These are phyloP conservation scores for Aepyceros melampus DNA, from an alignment of 2,113 vertebrate genomes.

Conservation along the genomic window DNA sequence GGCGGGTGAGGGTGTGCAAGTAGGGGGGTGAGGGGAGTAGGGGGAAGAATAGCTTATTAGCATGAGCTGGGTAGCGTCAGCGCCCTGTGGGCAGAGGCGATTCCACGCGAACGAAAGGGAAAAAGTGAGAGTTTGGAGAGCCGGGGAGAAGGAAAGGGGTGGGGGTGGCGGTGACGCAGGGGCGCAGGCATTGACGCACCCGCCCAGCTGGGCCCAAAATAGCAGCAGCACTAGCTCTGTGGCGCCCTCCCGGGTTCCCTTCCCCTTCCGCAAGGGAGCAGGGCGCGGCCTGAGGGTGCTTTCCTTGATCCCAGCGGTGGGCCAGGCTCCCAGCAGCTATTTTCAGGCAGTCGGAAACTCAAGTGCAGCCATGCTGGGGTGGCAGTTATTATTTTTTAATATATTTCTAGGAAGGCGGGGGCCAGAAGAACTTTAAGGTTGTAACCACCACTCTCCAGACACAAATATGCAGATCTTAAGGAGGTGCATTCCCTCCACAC, in stretches of 20 bases:
- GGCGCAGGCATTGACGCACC: constrained; percentile 88
- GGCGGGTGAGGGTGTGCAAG: constrained; percentile 6
- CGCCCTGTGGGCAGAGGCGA: constrained; percentile 80
- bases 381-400: constrained; percentile 62
- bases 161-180: constrained; percentile 89
- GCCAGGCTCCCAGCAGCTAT: constrained; percentile 50
- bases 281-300: constrained; percentile 45
- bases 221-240: constrained; percentile 69
- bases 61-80: constrained; percentile 81
- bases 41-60: constrained; percentile 78
- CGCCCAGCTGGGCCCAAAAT: constrained; percentile 81
- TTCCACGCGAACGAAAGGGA: constrained; percentile 83
- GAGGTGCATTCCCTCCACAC: background rate
- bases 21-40: constrained; percentile 25
- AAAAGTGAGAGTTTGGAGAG: constrained; percentile 81
- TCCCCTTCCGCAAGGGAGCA: constrained; percentile 53
- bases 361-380: background rate
- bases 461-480: background rate
- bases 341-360: constrained; percentile 66
- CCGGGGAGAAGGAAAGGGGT: constrained; percentile 75
- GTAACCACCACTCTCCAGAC: background rate
- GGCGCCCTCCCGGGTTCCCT: constrained; percentile 66
- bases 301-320: constrained; percentile 56
- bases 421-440: constrained; percentile 18
- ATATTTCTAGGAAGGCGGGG: constrained; percentile 25